These are phyloP conservation scores for Cecropterus lyciades DNA, from an alignment of 1,140 invertebrate species.

Conservation along the genomic window DNA sequence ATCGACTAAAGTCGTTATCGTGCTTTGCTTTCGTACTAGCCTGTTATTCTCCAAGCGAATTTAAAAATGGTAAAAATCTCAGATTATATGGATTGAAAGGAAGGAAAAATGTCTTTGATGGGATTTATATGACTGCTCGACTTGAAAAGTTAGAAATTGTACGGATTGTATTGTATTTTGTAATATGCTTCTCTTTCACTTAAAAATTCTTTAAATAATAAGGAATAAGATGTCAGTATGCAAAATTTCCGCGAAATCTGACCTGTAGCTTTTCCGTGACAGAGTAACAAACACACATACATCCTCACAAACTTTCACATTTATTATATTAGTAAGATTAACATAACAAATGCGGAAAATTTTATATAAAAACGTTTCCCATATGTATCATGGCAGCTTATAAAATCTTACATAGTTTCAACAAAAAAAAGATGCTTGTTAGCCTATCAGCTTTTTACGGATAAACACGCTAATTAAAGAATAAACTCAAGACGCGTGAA, in stretches of 20 bases:
- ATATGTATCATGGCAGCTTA: background rate
- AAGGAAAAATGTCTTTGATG: background rate
- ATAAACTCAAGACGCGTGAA: background rate
- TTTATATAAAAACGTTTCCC: too few relatives aligned
- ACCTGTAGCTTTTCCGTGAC: too few relatives aligned
- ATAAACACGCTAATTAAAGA: slow-evolving; percentile 9
- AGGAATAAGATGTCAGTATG: too few relatives aligned
- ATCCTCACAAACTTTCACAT: too few relatives aligned
- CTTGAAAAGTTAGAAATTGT: background rate
- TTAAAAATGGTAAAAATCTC: slow-evolving; percentile 12
- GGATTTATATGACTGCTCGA: background rate
- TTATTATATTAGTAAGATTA: too few relatives aligned
- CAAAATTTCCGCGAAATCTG: too few relatives aligned
- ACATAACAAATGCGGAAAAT: too few relatives aligned
- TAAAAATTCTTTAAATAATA: too few relatives aligned
- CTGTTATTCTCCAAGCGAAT: slow-evolving; percentile 19
- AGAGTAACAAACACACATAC: too few relatives aligned
- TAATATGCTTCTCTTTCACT: too few relatives aligned
- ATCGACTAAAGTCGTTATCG: slow-evolving; percentile 33
- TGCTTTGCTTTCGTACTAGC: slow-evolving; percentile 23
- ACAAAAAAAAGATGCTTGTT: background rate
- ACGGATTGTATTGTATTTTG: background rate
- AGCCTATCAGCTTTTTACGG: background rate
- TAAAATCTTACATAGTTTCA: background rate
- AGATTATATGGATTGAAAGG: background rate